A percentile compares a stretch with the other conserved stretches of the same genome.
These are phyloP conservation scores for Menidia menidia DNA, from an alignment of 2,797 vertebrate species.

Conservation along the genomic window DNA sequence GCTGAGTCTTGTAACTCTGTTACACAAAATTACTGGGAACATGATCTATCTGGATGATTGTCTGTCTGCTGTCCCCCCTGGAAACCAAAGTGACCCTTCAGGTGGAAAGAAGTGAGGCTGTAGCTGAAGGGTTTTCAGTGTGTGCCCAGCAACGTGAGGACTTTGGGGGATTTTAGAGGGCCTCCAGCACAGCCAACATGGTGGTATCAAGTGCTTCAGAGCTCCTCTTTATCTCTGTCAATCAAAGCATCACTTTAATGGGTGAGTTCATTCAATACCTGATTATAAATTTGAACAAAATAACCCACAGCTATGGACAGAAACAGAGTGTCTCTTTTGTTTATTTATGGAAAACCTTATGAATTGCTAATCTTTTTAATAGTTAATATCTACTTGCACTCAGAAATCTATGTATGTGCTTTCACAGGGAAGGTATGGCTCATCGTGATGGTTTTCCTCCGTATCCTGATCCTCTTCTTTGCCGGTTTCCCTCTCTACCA, in stretches of 20 bases:
- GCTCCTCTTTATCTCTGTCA: slow-evolving; percentile 88
- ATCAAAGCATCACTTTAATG: slow-evolving; percentile 89
- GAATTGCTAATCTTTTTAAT: no score
- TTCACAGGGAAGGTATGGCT: slow-evolving; percentile 95
- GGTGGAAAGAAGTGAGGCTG: slow-evolving; percentile 8
- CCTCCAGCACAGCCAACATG: slow-evolving; percentile 75
- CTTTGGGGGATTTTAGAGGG: slow-evolving; percentile 1
- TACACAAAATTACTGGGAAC: background rate
- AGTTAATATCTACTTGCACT: no score
- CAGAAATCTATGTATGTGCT: background rate
- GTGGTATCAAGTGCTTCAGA: slow-evolving; percentile 81
- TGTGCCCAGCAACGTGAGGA: slow-evolving; percentile 14
- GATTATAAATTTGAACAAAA: background rate
- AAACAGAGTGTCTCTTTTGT: no score
- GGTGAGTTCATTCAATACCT: slow-evolving; percentile 83
- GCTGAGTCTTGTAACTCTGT: slow-evolving; percentile 19
- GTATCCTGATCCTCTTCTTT: slow-evolving; percentile 86
- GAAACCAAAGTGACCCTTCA: slow-evolving; percentile 10
- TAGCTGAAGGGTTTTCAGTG: slow-evolving; percentile 12
- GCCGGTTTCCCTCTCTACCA: slow-evolving; percentile 93
- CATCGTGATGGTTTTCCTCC: slow-evolving; percentile 84
- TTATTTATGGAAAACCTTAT: no score
- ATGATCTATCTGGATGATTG: background rate
- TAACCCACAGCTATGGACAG: no score
- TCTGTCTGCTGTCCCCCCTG: slow-evolving; percentile 8